phyloP scores from a whole-genome alignment of 53 echinoderm and acorn worm genomes.

The Astropecten irregularis region DNA sequence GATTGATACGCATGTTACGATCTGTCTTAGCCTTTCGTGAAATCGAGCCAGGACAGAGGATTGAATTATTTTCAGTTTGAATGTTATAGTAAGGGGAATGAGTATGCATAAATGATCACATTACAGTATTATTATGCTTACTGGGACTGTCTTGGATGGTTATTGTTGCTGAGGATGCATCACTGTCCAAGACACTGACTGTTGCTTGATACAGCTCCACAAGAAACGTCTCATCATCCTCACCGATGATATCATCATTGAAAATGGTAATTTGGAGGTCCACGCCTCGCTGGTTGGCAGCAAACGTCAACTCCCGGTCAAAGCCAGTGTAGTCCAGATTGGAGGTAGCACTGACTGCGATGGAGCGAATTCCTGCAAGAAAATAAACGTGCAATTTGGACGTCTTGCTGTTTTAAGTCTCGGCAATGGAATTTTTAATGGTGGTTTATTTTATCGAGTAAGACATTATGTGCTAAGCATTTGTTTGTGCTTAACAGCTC shows the following conservation, averaged over 20 bases:
- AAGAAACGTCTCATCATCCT: conserved; percentile 2
- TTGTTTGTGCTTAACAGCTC: no score
- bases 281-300: background rate
- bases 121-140: no score
- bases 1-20: no score
- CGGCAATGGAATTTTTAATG: no score
- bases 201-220: conserved; percentile 17
- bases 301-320: background rate
- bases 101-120: no score
- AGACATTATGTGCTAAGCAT: no score
- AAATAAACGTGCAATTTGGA: no score
- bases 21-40: no score
- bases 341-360: conserved; percentile 25
- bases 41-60: no score
- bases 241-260: conserved; percentile 13
- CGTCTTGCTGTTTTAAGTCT: no score
- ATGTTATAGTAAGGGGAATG: background rate
- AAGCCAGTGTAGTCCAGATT: background rate
- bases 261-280: background rate
- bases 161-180: background rate
- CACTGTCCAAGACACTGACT: background rate
- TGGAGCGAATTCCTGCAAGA: background rate
- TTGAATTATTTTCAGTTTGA: background rate
- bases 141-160: conserved; percentile 28
- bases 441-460: no score